Base-by-base conservation (phyloP, 2,113 vertebrate species). In the Stercorarius parasiticus region DNA sequence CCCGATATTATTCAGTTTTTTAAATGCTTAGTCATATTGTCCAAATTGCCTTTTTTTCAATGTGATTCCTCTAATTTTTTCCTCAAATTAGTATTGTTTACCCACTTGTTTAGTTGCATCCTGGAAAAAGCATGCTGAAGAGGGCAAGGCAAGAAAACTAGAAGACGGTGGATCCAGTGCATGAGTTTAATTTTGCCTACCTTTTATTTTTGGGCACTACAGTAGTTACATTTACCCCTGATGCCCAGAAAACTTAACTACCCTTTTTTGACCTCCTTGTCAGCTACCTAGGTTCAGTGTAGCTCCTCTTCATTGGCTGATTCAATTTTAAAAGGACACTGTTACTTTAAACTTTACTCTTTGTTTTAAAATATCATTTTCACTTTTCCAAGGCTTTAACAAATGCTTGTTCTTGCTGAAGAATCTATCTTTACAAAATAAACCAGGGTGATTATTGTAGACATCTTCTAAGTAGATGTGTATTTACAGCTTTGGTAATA, bases 401-500 rank as follows among this genome's bases (percentile, higher is more conserved):
- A 30, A 92, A 86, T 69, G 49, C 64, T 69, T 38, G 61, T 95
- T 86, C 85, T 95, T 92, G 42, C 26, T 91, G 82, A 89, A 66
- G 81, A 96, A 85, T 92, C 65, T 72, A 83, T 90, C 62, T 95
- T 69, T 93, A 70, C 69, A 69, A 73, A 89, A 87, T 86, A 97
- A 94, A 91, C 65, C 21, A 42, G 66, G 29, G n/a, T 4, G 21
- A 86, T 96, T 91, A 77, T 82, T 47, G 42, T 38, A 59, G 73
- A 43, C 72, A 34, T 86, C n/a, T 94, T 93, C 89, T 76, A 90
- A 94, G 71, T 52, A 90, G 94, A 92, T 65, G 2, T 76, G 15
- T 91, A 82, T 94, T 96, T 97, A 96, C 59, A 88, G 87, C 82
- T 80, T 82, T 82, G 65, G 78, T 90, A 82, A 90, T 96, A 67